phyloP scores from a whole-genome alignment of 2,113 vertebrate genomes.

The Syrrhaptes paradoxus region DNA sequence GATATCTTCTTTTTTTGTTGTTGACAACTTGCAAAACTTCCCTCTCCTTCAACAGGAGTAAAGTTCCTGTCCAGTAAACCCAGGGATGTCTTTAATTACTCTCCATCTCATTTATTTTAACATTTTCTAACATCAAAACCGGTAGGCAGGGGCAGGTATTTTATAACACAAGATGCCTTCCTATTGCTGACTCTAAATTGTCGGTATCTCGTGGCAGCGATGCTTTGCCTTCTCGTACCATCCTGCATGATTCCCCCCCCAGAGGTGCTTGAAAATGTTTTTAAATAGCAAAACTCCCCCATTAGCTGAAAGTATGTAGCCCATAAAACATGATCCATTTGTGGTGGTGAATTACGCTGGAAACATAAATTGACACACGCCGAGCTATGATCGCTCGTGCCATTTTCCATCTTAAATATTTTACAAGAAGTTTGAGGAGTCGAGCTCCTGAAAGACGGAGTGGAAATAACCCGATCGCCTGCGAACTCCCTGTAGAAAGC shows the following conservation, averaged over 20 bases:
- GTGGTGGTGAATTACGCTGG: constrained; percentile 59
- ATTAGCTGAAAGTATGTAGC: constrained; percentile 58
- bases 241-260: constrained; percentile 37
- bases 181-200: neutral
- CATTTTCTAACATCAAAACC: neutral
- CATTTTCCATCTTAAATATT: constrained; percentile 68
- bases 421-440: constrained; percentile 68
- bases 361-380: constrained; percentile 55
- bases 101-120: neutral
- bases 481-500: constrained; percentile 30
- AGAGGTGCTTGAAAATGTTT: constrained; percentile 46
- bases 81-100: constrained; percentile 12
- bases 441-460: constrained; percentile 22
- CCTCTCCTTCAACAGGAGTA: neutral
- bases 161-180: neutral
- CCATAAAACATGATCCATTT: constrained; percentile 64
- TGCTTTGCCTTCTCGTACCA: neutral
- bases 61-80: neutral
- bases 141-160: neutral
- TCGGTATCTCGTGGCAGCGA: neutral
- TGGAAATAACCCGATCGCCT: constrained; percentile 39
- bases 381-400: constrained; percentile 31
- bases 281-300: constrained; percentile 50
- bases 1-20: neutral
- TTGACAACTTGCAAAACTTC: neutral